Base-by-base conservation (phyloP, 2,888 invertebrate species). In the Cybosia mesomella region DNA sequence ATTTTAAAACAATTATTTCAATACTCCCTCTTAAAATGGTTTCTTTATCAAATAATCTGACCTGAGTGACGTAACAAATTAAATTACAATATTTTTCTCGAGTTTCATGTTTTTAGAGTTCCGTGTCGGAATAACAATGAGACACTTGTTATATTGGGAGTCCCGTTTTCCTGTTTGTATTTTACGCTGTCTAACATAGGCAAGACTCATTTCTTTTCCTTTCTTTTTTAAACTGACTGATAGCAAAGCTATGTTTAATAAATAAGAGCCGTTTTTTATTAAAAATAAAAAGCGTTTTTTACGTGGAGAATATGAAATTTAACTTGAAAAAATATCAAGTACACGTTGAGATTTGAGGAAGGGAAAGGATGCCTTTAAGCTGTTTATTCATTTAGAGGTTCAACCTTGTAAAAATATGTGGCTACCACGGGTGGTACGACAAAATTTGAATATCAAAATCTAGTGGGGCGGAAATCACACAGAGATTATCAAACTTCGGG, bases 31-130 rank as follows among this genome's bases (percentile, higher is more conserved):
- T 59, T 24, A 54, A 62, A 68, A 54, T 65, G 62, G 71, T 65
- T 61, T 57, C 53, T 53, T 67, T 64, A 64, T 66, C 55, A 67
- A 67, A 68, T 43, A 60, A 59, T 43, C 34, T 68, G 49, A 57
- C 59, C 68, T 58, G 65, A 62, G 60, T 64, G 65, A 68, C 65
- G 65, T 53, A 3, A 28, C 39, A 57, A 69, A 69, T 65, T 58
- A 49, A 57, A 69, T 69, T 65, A 64, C 59, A 58, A 61, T 68
- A 67, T 64, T 65, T 68, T 68, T 64, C 61, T 60, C 43, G 36
- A 58, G 58, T 61, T 60, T 60, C 13, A 43, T 65, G 61, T 65
- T 65, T 61, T 64, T 18, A 57, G 64, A 43, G 21, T 64, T 55
- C 43, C 15, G 53, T 39, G 24, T 18, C 39, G 49, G 64, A 68